A percentile compares a stretch with the other conserved stretches of the same genome.
Evolutionary conservation across 2,113 vertebrate species (phyloP).

Genomic region (Grammomys dolichurus): DNA sequence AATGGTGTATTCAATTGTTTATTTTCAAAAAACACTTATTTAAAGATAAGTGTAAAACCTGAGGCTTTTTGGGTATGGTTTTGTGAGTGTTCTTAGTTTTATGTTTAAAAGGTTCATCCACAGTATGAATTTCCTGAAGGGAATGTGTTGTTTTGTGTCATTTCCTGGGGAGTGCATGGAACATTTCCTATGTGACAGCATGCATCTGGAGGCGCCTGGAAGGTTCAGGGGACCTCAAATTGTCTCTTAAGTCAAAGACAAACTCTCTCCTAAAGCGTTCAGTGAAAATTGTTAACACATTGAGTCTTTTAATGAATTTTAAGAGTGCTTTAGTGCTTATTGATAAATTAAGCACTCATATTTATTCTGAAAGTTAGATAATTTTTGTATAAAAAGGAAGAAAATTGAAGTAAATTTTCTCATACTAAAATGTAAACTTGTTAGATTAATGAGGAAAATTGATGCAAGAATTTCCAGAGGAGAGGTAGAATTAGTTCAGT

Average conservation of each 20-base stretch:
- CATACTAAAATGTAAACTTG: slow-evolving; percentile 33
- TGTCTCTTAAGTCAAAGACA: not conserved
- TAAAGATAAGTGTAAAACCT: not conserved
- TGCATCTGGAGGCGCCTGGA: not conserved
- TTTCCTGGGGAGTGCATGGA: not conserved
- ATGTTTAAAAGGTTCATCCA: not conserved
- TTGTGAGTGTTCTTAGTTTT: slow-evolving; percentile 8
- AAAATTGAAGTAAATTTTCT: slow-evolving; percentile 12
- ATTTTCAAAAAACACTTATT: slow-evolving; percentile 17
- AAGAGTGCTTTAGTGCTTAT: slow-evolving; percentile 19
- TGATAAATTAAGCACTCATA: not conserved
- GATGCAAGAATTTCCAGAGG: slow-evolving; percentile 13
- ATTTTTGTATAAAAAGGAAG: not conserved
- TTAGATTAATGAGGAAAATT: slow-evolving; percentile 19
- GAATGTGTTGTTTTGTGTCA: not conserved
- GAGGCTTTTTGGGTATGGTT: not conserved
- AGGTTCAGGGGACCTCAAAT: not conserved
- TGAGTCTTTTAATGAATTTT: slow-evolving; percentile 3
- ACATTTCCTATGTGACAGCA: not conserved
- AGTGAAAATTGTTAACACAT: not conserved
- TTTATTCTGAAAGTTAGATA: slow-evolving; percentile 13
- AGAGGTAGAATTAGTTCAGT: not conserved
- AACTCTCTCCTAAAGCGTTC: not conserved
- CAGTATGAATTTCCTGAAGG: not conserved
- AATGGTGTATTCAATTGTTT: slow-evolving; percentile 4